Conservation (phyloP, 92 coral and sea anemone genomes). For the Epizoanthus rinbou region DNA sequence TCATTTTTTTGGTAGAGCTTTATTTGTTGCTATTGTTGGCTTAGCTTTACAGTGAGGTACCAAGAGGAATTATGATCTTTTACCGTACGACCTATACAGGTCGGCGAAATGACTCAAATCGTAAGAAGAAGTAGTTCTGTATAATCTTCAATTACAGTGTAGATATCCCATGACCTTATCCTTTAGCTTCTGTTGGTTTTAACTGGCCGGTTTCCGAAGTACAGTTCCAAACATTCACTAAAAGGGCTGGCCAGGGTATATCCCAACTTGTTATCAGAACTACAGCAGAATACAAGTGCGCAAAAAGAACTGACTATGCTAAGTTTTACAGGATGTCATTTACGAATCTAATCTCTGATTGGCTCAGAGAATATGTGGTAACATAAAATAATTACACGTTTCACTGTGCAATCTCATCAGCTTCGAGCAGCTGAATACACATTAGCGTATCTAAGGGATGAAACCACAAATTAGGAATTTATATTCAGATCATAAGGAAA, state of each 20-base stretch:
- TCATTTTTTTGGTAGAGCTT: constrained; percentile 46
- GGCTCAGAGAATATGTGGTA: neutral
- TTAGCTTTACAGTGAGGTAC: constrained; percentile 49
- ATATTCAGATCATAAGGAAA: too few relatives aligned
- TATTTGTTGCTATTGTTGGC: constrained; percentile 43
- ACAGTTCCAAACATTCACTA: constrained; percentile 46
- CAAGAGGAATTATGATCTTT: constrained; percentile 39
- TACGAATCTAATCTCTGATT: too few relatives aligned
- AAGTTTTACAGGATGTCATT: too few relatives aligned
- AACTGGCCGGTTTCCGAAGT: constrained; percentile 43
- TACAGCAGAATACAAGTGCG: too few relatives aligned
- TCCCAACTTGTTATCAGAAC: too few relatives aligned
- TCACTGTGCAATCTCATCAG: neutral
- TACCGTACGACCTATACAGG: constrained; percentile 50
- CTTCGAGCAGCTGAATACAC: too few relatives aligned
- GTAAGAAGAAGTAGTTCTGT: constrained; percentile 43
- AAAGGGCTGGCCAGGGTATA: too few relatives aligned
- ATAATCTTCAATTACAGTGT: constrained; percentile 39
- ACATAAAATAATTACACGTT: neutral
- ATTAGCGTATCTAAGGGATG: too few relatives aligned
- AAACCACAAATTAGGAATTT: too few relatives aligned
- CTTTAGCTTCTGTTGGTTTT: constrained; percentile 46
- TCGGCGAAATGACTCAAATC: constrained; percentile 49
- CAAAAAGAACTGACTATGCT: too few relatives aligned
- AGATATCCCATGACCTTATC: constrained; percentile 44